Conservation (phyloP, 2,888 invertebrate species). For the Apamea epomidion region DNA sequence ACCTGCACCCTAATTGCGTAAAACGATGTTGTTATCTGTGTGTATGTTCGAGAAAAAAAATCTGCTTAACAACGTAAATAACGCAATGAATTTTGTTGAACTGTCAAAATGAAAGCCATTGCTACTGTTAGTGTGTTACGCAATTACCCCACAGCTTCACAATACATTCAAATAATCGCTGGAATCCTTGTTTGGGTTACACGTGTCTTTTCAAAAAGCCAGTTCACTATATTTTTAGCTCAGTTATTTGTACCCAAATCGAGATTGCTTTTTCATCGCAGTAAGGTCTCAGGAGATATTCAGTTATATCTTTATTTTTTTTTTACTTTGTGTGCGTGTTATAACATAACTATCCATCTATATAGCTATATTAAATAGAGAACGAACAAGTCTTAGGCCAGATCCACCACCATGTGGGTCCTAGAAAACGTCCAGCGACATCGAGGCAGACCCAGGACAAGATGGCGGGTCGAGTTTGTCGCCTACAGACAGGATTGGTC, state of each 20-base stretch:
- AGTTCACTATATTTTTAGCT: conserved; percentile 3
- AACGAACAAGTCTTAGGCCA: no score
- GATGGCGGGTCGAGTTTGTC: no score
- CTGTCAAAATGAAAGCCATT: not conserved
- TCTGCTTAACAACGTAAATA: not conserved
- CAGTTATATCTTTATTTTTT: conserved; percentile 22
- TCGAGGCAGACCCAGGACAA: no score
- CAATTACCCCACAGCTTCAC: not conserved
- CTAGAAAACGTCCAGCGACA: no score
- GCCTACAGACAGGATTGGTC: no score
- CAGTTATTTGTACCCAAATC: conserved; percentile 26
- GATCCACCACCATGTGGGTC: no score
- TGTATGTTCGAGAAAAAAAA: no score
- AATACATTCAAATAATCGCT: not conserved
- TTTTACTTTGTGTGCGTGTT: conserved; percentile 5
- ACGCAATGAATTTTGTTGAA: not conserved
- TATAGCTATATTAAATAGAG: not conserved
- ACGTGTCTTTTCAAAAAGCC: not conserved
- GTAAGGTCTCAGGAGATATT: conserved; percentile 11
- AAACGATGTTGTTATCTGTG: not conserved
- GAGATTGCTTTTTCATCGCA: conserved; percentile 26
- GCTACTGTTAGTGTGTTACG: not conserved
- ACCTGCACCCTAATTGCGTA: no score
- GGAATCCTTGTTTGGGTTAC: not conserved
- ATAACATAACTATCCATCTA: conserved; percentile 2